A percentile compares a stretch with the other conserved stretches of the same genome.
Evolutionary conservation across 2,888 invertebrate genomes (phyloP).

Genomic region (Hedychridium roseum): DNA sequence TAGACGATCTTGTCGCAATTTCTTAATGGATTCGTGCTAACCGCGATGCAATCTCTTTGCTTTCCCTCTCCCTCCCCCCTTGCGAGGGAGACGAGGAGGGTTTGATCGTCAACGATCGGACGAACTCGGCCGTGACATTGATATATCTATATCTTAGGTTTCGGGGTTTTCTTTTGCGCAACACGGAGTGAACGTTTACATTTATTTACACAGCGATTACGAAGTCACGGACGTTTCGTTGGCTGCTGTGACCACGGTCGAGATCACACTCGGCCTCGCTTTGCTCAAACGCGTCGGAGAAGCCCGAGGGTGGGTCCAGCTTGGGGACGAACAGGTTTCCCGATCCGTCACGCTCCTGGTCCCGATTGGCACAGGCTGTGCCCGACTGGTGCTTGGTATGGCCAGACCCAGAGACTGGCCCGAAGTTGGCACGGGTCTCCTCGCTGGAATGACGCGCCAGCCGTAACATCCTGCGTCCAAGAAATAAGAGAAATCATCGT

Average conservation of each 20-base stretch:
- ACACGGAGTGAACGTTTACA: too few species aligned
- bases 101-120: slow-evolving; percentile 44
- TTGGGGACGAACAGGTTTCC: slow-evolving; percentile 63
- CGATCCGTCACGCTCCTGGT: slow-evolving; percentile 62
- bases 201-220: slow-evolving; percentile 63
- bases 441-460: slow-evolving; percentile 63
- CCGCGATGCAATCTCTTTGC: too few species aligned
- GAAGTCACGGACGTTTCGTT: slow-evolving; percentile 61
- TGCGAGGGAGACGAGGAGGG: too few species aligned
- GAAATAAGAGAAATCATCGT: background rate
- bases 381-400: slow-evolving; percentile 63
- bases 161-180: background rate
- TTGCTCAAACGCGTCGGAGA: slow-evolving; percentile 74
- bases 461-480: slow-evolving; percentile 59
- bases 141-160: slow-evolving; percentile 2
- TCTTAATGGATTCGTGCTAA: too few species aligned
- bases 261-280: slow-evolving; percentile 71
- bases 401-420: slow-evolving; percentile 59
- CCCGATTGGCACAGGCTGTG: slow-evolving; percentile 53
- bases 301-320: slow-evolving; percentile 81
- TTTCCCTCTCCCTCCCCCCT: too few species aligned
- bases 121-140: slow-evolving; percentile 30
- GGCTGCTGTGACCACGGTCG: slow-evolving; percentile 60
- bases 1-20: too few species aligned
- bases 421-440: slow-evolving; percentile 64